phyloP scores from a whole-genome alignment of 2,113 vertebrate genomes.

The Corythoichthys haematopterus region DNA sequence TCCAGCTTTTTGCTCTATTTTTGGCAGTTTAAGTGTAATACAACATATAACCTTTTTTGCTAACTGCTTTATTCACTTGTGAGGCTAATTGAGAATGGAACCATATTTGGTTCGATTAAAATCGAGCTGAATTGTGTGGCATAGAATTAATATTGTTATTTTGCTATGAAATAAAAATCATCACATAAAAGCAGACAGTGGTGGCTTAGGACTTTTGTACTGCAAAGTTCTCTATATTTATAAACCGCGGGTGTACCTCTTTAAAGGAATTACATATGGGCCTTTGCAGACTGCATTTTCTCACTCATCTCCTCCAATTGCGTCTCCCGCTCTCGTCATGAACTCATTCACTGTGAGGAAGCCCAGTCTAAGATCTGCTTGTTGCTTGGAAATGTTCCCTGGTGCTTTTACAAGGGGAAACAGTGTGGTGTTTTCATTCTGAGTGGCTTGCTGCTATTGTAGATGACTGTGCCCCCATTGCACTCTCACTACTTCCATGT shows the following conservation, averaged over 20 bases:
- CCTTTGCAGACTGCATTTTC: constrained; percentile 3
- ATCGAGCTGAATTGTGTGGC: not conserved
- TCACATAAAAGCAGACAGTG: not conserved
- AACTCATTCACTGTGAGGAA: constrained; percentile 48
- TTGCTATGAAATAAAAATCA: not conserved
- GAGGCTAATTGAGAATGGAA: not conserved
- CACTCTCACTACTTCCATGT: constrained; percentile 44
- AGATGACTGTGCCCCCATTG: constrained; percentile 47
- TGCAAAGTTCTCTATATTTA: not conserved
- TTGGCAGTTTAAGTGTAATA: not conserved
- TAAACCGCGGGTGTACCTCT: not conserved
- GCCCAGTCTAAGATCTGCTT: constrained; percentile 64
- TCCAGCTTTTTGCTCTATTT: not conserved
- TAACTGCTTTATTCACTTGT: not conserved
- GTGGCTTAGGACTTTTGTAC: too few relatives aligned
- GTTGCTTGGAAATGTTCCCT: constrained; percentile 73
- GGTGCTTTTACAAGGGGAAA: constrained; percentile 74
- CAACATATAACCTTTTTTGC: not conserved
- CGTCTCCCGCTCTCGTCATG: not conserved
- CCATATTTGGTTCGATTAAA: not conserved
- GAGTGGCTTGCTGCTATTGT: constrained; percentile 53
- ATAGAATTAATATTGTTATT: not conserved
- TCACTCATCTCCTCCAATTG: constrained; percentile 12
- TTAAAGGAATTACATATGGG: not conserved
- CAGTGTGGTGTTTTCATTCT: constrained; percentile 61